These are phyloP conservation scores for Globia sparganii DNA, from an alignment of 2,888 invertebrate species.

Conservation along the genomic window DNA sequence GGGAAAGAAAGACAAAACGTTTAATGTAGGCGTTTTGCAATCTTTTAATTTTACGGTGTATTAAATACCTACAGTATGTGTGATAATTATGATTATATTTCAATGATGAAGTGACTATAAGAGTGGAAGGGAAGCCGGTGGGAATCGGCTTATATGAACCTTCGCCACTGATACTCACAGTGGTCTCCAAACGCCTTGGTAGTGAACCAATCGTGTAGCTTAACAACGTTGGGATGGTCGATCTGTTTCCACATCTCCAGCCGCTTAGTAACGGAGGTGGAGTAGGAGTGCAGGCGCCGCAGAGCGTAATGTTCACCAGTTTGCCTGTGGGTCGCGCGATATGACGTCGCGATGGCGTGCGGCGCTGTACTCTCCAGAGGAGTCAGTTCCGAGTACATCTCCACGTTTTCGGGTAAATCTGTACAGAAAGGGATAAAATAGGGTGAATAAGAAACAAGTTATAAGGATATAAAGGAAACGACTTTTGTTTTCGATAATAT, in stretches of 20 bases:
- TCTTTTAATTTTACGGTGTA: too few relatives aligned
- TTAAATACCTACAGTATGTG: too few relatives aligned
- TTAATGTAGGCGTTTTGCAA: too few relatives aligned
- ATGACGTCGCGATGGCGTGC: conserved; percentile 95
- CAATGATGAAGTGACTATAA: too few relatives aligned
- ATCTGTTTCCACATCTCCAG: conserved; percentile 99
- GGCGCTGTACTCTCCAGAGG: conserved; percentile 94
- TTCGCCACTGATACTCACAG: too few relatives aligned
- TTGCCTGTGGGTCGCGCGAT: conserved; percentile 97
- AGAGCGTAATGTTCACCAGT: conserved; percentile 96
- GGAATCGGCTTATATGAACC: too few relatives aligned
- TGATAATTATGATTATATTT: too few relatives aligned
- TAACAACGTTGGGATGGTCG: conserved; percentile 98
- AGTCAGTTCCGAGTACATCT: conserved; percentile 96
- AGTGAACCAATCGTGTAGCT: conserved; percentile 97
- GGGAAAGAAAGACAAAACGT: too few relatives aligned
- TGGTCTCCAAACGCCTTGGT: conserved; percentile 99
- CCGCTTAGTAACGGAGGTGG: conserved; percentile 95
- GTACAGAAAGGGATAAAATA: conserved; percentile 57
- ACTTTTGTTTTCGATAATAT: background rate
- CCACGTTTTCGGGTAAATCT: conserved; percentile 96
- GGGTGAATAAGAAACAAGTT: background rate
- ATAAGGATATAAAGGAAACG: background rate
- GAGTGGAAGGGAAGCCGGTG: too few relatives aligned
- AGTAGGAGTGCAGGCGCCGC: conserved; percentile 95